phyloP scores from a whole-genome alignment of 2,888 invertebrate genomes.

The Mesoligia furuncula region DNA sequence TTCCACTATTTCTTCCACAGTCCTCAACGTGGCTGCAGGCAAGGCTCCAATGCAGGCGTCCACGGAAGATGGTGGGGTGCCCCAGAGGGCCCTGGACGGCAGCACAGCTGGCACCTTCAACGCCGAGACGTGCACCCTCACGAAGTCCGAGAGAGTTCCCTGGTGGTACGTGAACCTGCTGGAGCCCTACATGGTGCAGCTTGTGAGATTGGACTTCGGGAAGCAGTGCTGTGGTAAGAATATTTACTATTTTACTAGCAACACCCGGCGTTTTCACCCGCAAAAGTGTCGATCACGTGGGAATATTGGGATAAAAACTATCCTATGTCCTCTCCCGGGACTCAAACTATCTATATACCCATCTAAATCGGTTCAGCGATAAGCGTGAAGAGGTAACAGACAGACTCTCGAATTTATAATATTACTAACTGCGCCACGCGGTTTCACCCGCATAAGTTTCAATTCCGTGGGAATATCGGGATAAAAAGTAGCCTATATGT shows the following conservation, averaged over 20 bases:
- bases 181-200: constrained; percentile 98
- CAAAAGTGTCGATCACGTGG: too few species aligned
- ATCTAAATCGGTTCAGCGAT: too few species aligned
- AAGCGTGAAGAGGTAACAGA: too few species aligned
- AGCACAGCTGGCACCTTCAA: constrained; percentile 96
- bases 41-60: constrained; percentile 98
- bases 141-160: constrained; percentile 95
- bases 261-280: too few species aligned
- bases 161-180: constrained; percentile 99
- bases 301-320: too few species aligned
- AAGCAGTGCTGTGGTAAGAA: constrained; percentile 97
- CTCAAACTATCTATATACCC: too few species aligned
- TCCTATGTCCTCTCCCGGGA: too few species aligned
- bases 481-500: too few species aligned
- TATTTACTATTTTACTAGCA: neutral
- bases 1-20: constrained; percentile 86
- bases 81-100: constrained; percentile 97
- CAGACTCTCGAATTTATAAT: too few species aligned
- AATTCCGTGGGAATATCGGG: too few species aligned
- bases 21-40: constrained; percentile 97
- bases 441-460: too few species aligned
- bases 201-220: constrained; percentile 97
- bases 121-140: constrained; percentile 96
- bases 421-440: too few species aligned
- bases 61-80: constrained; percentile 95